A percentile compares a stretch with the other conserved stretches of the same genome.
Conservation (phyloP, 2,113 vertebrate species). For the Syrrhaptes paradoxus region DNA sequence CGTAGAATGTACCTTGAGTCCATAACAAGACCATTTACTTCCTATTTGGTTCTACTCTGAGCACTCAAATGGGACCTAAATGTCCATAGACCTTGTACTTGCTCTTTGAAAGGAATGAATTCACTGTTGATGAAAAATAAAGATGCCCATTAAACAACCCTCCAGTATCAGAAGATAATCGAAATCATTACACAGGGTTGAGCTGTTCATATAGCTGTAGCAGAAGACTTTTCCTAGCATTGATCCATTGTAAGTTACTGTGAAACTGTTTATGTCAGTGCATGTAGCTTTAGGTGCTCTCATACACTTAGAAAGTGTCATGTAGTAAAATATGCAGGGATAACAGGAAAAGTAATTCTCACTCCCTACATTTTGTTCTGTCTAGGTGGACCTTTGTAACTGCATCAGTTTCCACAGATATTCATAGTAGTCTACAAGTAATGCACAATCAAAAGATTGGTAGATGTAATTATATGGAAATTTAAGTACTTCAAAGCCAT, state of each 20-base stretch:
- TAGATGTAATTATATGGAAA: neutral
- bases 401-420: neutral
- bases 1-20: conserved; percentile 29
- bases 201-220: neutral
- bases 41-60: neutral
- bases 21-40: conserved; percentile 34
- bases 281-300: neutral
- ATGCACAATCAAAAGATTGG: neutral
- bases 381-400: neutral
- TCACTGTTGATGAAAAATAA: neutral
- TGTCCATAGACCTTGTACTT: conserved; percentile 3
- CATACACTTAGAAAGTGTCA: neutral
- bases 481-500: neutral
- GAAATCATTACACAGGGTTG: neutral
- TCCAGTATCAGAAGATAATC: neutral
- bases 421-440: neutral
- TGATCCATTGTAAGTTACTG: neutral
- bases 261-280: neutral
- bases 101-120: conserved; percentile 27
- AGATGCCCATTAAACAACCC: neutral
- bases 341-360: neutral
- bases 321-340: neutral
- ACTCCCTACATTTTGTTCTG: neutral
- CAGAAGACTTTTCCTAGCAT: neutral
- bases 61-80: neutral